Conservation (phyloP, 2,113 vertebrate species). For the Motacilla alba region DNA sequence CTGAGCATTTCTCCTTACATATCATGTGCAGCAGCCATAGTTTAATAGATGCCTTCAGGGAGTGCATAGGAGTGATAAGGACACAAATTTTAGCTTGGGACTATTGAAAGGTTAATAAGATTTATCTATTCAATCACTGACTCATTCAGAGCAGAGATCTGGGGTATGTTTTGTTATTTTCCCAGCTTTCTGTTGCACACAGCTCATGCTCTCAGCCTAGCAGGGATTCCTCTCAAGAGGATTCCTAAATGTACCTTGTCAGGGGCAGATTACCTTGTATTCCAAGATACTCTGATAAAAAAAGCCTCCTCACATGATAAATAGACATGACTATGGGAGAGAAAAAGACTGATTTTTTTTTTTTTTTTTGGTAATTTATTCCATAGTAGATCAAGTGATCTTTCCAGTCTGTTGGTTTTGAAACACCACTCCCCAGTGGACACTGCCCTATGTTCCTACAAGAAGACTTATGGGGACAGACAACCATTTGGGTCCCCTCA, state of each 20-base stretch:
- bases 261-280: not conserved
- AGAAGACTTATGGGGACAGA: not conserved
- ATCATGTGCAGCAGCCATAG: not conserved
- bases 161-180: not conserved
- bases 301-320: not conserved
- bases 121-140: not conserved
- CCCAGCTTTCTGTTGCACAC: not conserved
- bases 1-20: not conserved
- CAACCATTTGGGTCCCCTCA: not conserved
- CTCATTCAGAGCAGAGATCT: not conserved
- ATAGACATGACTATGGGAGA: not conserved
- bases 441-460: rapidly evolving
- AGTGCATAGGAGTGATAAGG: not conserved
- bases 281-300: not conserved
- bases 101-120: not conserved
- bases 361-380: not conserved
- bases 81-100: not conserved
- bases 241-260: not conserved
- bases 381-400: not conserved
- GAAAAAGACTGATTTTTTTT: not conserved
- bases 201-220: not conserved
- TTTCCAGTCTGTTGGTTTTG: not conserved
- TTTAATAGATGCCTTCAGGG: not conserved
- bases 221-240: not conserved
- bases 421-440: not conserved